Evolutionary conservation across 2,797 vertebrate species (phyloP).

Genomic region (Gambusia yucatana): DNA sequence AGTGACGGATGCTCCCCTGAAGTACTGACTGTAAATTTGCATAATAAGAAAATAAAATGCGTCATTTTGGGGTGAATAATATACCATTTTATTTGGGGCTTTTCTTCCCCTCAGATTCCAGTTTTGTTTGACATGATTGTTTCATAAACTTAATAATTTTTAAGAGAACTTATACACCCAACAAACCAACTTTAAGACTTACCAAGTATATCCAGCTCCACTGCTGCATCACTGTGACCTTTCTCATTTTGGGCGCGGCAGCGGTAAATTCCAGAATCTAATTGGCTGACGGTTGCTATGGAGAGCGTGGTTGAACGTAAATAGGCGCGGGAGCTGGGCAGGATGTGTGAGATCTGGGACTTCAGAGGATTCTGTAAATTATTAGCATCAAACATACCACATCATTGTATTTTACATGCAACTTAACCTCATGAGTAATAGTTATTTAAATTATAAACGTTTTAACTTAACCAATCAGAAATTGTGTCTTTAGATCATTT

Average conservation of each 20-base stretch:
- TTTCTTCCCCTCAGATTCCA: neutral
- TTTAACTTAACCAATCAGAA: neutral
- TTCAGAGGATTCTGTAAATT: slow-evolving; percentile 60
- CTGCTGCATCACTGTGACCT: slow-evolving; percentile 79
- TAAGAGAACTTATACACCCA: neutral
- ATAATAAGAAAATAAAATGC: slow-evolving; percentile 26
- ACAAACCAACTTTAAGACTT: slow-evolving; percentile 49
- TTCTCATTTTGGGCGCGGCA: slow-evolving; percentile 89
- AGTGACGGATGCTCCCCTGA: neutral
- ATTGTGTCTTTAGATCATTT: neutral
- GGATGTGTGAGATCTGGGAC: slow-evolving; percentile 69
- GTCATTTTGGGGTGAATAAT: neutral
- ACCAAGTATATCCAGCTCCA: slow-evolving; percentile 90
- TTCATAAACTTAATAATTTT: no score
- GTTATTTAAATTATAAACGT: neutral
- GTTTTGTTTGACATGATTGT: neutral
- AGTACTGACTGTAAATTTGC: slow-evolving; percentile 5
- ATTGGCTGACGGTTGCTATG: slow-evolving; percentile 79
- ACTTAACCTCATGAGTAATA: neutral
- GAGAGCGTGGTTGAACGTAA: slow-evolving; percentile 63
- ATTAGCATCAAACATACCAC: slow-evolving; percentile 5
- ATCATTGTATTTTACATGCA: neutral
- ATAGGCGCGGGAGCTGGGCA: slow-evolving; percentile 70
- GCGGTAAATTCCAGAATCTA: slow-evolving; percentile 88
- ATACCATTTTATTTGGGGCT: neutral